Conservation (phyloP, 1,140 invertebrate genomes). For the Procambarus virginalis region DNA sequence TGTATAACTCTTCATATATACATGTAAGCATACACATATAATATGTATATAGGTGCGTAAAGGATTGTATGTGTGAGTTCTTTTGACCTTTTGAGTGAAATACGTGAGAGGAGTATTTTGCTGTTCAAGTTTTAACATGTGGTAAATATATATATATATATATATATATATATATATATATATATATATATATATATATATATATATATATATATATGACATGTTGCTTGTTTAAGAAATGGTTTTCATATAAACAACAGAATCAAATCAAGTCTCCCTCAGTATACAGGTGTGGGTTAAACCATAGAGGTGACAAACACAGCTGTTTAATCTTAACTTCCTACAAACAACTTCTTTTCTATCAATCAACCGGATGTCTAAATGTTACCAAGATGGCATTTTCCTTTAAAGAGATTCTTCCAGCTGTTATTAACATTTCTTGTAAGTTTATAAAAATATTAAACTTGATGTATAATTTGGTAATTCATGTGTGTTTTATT, state of each 20-base stretch:
- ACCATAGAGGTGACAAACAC: neutral
- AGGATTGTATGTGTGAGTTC: no score
- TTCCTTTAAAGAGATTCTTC: neutral
- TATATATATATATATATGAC: neutral
- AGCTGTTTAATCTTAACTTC: neutral
- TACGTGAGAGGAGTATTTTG: neutral
- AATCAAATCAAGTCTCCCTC: neutral
- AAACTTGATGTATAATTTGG: slow-evolving; percentile 1
- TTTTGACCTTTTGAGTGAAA: no score
- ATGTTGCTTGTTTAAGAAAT: neutral
- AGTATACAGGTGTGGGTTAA: neutral
- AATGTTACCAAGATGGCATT: neutral
- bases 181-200: neutral
- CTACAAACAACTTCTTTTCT: neutral
- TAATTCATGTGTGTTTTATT: neutral
- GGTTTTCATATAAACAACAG: neutral
- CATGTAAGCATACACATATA: neutral
- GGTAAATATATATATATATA: neutral
- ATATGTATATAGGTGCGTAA: no score
- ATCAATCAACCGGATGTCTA: neutral
- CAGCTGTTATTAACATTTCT: neutral
- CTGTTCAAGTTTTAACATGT: neutral
- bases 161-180: neutral
- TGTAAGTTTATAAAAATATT: neutral
- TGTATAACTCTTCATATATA: neutral